Percentiles rank a stretch among this genome's conserved stretches.
phyloP scores from a whole-genome alignment of 2,888 invertebrate genomes.

The Saturnia pavonia region DNA sequence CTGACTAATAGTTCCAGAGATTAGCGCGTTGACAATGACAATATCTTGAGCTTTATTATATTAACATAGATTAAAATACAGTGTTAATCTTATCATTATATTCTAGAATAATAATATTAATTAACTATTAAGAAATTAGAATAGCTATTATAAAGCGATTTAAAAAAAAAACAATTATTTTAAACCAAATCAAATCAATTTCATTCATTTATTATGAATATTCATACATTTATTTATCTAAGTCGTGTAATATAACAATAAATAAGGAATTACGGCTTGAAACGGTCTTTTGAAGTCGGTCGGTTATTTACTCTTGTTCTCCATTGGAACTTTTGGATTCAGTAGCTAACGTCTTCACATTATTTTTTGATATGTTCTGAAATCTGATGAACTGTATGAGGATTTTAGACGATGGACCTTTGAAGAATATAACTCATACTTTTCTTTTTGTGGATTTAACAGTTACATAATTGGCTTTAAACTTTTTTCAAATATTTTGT shows the following conservation, averaged over 20 bases:
- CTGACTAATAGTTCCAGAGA: too few relatives aligned
- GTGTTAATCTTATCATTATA: too few relatives aligned
- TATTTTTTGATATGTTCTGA: background rate
- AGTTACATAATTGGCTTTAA: too few relatives aligned
- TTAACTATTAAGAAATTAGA: too few relatives aligned
- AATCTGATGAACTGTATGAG: background rate
- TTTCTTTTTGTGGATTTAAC: background rate
- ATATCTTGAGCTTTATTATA: too few relatives aligned
- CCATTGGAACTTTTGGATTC: background rate
- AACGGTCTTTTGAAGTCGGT: constrained; percentile 40
- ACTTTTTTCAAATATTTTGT: too few relatives aligned
- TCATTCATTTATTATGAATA: background rate
- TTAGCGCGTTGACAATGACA: too few relatives aligned
- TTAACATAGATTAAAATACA: too few relatives aligned
- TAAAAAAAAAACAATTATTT: background rate
- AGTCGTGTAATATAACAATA: background rate
- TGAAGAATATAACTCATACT: background rate
- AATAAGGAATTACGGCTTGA: background rate
- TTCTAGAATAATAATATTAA: too few relatives aligned
- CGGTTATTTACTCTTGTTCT: constrained; percentile 32
- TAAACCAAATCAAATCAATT: background rate
- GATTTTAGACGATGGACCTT: background rate
- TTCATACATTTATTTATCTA: background rate
- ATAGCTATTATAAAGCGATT: too few relatives aligned
- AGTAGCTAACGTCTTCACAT: background rate